Evolutionary conservation across 2,797 vertebrate species (phyloP), one percentile per base, ranked within the genome.

Genomic region (Typhlichthys eigenmanni): DNA sequence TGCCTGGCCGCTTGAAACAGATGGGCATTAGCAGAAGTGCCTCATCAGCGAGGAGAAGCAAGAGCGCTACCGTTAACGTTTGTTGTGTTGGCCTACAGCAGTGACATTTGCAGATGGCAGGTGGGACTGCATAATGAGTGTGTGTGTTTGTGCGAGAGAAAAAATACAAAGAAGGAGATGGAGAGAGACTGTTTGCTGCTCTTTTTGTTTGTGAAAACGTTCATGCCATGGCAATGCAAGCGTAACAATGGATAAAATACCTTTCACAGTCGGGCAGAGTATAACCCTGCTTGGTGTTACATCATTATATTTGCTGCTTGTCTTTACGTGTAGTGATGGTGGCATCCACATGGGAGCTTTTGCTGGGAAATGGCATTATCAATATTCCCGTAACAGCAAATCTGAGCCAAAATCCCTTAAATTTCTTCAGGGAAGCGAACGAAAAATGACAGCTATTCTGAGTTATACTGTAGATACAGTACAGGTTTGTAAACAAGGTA

Each of bases 91-190:
- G 78, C 61, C 67, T 14, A 53, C 67, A 79, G 83, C 79, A 60
- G 47, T 50, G 64, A 67, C 53, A 63, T 67, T 61, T 69, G 79
- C 74, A 80, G 77, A 74, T 80, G 74, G 80, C 58, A 14, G 13
- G 66, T 53, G 62, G 50, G 57, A 65, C 75, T 75, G 60, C 64
- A 60, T 73, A 71, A 84, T 34, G 29, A 34, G 13, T 60, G 13
- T 60, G 13, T 50, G 24, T 50, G 29, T 50, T 6, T 50, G 13
- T 60, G 47, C 38, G 47, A 1, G n/a, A 9, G n/a, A 50, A 14
- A 3, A 50, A 17, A 50, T 1, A n/a, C 16, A 64, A 59, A 4
- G 62, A 1, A 4, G 48, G 64, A 68, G 62, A 61, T 58, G 71
- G 55, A 69, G 58, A 58, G 62, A 68, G 68, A 66, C 62, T 29